Conservation (phyloP, 2,888 invertebrate genomes). For the Lysandra coridon region DNA sequence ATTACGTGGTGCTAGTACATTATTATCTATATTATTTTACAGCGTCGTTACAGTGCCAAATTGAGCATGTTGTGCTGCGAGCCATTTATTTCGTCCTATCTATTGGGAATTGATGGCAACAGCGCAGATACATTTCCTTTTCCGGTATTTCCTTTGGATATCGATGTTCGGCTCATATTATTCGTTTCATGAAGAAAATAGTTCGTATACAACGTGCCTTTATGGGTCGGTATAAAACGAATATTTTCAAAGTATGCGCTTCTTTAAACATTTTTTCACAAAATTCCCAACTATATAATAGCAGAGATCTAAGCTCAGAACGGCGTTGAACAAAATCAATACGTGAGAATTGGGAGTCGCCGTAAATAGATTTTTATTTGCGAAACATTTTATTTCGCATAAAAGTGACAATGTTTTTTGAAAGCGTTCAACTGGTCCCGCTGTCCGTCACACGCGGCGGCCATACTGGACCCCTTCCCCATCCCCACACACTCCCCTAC, state of each 20-base stretch:
- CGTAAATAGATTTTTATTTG: slow-evolving; percentile 16
- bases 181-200: slow-evolving; percentile 3
- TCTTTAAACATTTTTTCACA: neutral
- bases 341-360: neutral
- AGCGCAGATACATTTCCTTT: slow-evolving; percentile 26
- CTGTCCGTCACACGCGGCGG: slow-evolving; percentile 27
- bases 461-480: neutral
- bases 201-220: slow-evolving; percentile 29
- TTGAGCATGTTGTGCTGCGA: slow-evolving; percentile 25
- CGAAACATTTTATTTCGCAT: slow-evolving; percentile 18
- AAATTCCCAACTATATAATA: neutral
- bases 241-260: neutral
- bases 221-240: slow-evolving; percentile 31
- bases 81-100: slow-evolving; percentile 26
- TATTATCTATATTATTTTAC: slow-evolving; percentile 6
- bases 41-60: slow-evolving; percentile 25
- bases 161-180: slow-evolving; percentile 12
- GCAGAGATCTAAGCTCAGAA: neutral
- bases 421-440: slow-evolving; percentile 9
- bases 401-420: slow-evolving; percentile 28
- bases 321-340: neutral
- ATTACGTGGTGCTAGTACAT: neutral
- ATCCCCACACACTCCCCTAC: neutral
- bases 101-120: slow-evolving; percentile 23
- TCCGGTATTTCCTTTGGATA: slow-evolving; percentile 24